Evolutionary conservation across 2,888 invertebrate species (phyloP).

Genomic region (Lithosia quadra): DNA sequence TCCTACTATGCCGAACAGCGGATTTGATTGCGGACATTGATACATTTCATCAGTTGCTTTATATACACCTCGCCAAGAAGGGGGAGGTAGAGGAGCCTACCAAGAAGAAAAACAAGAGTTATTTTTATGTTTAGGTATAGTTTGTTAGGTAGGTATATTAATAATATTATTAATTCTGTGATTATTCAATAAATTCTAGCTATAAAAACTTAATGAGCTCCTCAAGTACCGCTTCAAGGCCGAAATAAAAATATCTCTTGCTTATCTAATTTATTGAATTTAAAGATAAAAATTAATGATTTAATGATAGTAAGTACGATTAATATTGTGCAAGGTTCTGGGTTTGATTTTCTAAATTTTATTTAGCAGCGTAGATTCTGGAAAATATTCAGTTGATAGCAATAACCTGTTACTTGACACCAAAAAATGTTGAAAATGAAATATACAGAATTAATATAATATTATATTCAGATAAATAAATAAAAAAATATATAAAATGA

Average conservation of each 20-base stretch:
- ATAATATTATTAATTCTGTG: background rate
- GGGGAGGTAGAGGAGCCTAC: constrained; percentile 77
- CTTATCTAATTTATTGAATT: background rate
- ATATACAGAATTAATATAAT: too few species aligned
- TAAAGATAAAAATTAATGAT: background rate
- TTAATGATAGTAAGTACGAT: background rate
- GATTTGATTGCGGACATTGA: constrained; percentile 68
- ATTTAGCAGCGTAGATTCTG: too few species aligned
- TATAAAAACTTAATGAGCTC: background rate
- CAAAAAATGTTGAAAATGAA: too few species aligned
- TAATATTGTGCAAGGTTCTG: background rate
- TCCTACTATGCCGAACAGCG: constrained; percentile 63
- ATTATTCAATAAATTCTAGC: background rate
- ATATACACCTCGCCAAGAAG: constrained; percentile 74
- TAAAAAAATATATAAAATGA: too few species aligned
- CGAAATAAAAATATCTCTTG: background rate
- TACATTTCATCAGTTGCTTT: constrained; percentile 72
- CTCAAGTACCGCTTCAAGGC: background rate
- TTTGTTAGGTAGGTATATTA: too few species aligned
- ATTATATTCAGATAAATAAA: too few species aligned
- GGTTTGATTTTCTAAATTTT: background rate
- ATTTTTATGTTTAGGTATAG: background rate
- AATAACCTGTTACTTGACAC: too few species aligned
- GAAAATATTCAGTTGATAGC: too few species aligned
- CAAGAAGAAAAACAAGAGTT: constrained; percentile 28